Conservation (phyloP, 2,113 vertebrate genomes). For the Grammomys surdaster region DNA sequence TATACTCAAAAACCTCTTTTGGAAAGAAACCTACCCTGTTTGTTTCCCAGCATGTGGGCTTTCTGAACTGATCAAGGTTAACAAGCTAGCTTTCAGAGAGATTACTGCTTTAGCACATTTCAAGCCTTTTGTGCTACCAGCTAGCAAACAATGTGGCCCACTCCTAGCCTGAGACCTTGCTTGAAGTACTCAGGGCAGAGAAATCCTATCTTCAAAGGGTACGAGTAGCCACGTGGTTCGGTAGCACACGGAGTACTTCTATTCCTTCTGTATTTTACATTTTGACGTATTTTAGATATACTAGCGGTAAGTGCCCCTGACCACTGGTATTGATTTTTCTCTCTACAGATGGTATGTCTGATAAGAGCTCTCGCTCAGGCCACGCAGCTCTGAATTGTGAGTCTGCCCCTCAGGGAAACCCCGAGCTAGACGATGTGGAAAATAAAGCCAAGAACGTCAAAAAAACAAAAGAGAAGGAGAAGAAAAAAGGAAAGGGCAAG, state of each 20-base stretch:
- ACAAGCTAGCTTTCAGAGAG: constrained; percentile 70
- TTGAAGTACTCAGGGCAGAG: constrained; percentile 66
- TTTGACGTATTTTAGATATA: constrained; percentile 54
- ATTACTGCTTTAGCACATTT: background rate
- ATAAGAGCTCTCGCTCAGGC: constrained; percentile 93
- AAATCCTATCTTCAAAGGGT: constrained; percentile 70
- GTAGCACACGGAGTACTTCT: constrained; percentile 60
- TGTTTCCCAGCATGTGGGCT: constrained; percentile 61
- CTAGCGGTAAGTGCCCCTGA: constrained; percentile 30
- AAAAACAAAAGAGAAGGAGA: constrained; percentile 92
- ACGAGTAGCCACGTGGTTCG: background rate
- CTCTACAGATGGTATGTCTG: constrained; percentile 91
- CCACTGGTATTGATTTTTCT: constrained; percentile 75
- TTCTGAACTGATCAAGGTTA: constrained; percentile 72
- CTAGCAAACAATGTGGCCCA: constrained; percentile 43
- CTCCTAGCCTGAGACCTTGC: constrained; percentile 41
- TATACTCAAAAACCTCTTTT: constrained; percentile 62
- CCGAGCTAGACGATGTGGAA: constrained; percentile 86
- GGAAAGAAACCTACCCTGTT: constrained; percentile 72
- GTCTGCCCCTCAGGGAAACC: constrained; percentile 86
- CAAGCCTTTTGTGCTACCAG: constrained; percentile 63
- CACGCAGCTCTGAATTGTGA: constrained; percentile 91
- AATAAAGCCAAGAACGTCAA: constrained; percentile 90
- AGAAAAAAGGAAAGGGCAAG: constrained; percentile 94
- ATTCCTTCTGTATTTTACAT: constrained; percentile 60